Evolutionary conservation across 2,888 invertebrate genomes (phyloP).

Genomic region (Pollenia angustigena): DNA sequence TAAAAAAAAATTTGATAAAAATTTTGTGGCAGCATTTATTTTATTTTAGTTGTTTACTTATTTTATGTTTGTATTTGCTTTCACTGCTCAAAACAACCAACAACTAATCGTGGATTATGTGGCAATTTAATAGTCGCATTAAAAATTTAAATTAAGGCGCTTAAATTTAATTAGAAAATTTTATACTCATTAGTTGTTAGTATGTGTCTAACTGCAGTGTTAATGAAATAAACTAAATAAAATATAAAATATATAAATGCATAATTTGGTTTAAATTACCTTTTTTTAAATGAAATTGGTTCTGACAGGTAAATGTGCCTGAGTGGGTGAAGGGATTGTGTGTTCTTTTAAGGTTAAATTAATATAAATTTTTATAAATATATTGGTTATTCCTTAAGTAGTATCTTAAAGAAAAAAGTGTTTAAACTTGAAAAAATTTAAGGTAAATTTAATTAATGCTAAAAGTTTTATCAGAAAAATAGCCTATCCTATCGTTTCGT

Average conservation of each 20-base stretch:
- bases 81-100: slow-evolving; percentile 45
- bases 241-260: background rate
- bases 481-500: no score
- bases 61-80: slow-evolving; percentile 37
- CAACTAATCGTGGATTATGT: slow-evolving; percentile 68
- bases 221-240: background rate
- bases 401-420: no score
- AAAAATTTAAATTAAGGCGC: slow-evolving; percentile 55
- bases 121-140: slow-evolving; percentile 65
- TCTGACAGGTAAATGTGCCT: background rate
- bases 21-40: slow-evolving; percentile 62
- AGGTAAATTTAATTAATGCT: no score
- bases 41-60: slow-evolving; percentile 7
- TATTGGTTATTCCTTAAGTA: no score
- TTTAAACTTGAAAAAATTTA: no score
- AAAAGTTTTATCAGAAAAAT: no score
- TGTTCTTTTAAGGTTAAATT: no score
- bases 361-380: no score
- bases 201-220: slow-evolving; percentile 13
- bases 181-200: slow-evolving; percentile 46
- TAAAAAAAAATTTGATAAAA: slow-evolving; percentile 62
- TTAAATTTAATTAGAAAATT: slow-evolving; percentile 69
- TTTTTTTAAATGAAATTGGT: background rate
- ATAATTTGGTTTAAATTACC: slow-evolving; percentile 23
- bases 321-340: background rate